Conservation (phyloP, 2,113 vertebrate species). For the Hepsetus odoe region DNA sequence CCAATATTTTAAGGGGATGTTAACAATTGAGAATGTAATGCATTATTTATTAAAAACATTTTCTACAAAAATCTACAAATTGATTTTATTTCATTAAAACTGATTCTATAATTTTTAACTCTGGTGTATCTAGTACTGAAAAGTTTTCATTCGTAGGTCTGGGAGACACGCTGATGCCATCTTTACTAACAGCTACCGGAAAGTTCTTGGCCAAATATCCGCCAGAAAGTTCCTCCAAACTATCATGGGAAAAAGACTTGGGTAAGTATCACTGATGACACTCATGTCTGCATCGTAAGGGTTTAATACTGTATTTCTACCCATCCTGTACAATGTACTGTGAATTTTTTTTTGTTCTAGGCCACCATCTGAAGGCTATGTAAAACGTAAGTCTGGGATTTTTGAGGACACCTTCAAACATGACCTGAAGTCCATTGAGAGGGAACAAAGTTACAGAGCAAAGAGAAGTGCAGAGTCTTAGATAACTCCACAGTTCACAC, state of each 20-base stretch:
- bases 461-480: slow-evolving; percentile 45
- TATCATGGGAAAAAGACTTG: slow-evolving; percentile 85
- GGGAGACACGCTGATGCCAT: slow-evolving; percentile 91
- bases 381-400: slow-evolving; percentile 71
- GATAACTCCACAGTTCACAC: slow-evolving; percentile 49
- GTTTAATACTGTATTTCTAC: neutral
- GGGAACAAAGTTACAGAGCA: slow-evolving; percentile 67
- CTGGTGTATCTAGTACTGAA: neutral
- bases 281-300: neutral
- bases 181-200: slow-evolving; percentile 92
- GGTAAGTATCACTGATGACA: slow-evolving; percentile 71
- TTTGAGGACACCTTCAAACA: slow-evolving; percentile 73
- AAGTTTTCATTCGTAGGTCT: slow-evolving; percentile 67
- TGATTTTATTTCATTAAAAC: neutral
- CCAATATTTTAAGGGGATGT: no score
- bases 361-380: slow-evolving; percentile 60
- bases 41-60: no score
- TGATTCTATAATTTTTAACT: neutral
- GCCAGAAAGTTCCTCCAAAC: slow-evolving; percentile 89
- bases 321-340: neutral
- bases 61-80: neutral
- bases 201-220: slow-evolving; percentile 88
- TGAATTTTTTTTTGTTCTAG: slow-evolving; percentile 44
- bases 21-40: no score
- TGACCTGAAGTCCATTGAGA: slow-evolving; percentile 70